These are phyloP conservation scores for Hypotaenidia philippensis DNA, from an alignment of 2,797 vertebrate genomes.

Conservation along the genomic window DNA sequence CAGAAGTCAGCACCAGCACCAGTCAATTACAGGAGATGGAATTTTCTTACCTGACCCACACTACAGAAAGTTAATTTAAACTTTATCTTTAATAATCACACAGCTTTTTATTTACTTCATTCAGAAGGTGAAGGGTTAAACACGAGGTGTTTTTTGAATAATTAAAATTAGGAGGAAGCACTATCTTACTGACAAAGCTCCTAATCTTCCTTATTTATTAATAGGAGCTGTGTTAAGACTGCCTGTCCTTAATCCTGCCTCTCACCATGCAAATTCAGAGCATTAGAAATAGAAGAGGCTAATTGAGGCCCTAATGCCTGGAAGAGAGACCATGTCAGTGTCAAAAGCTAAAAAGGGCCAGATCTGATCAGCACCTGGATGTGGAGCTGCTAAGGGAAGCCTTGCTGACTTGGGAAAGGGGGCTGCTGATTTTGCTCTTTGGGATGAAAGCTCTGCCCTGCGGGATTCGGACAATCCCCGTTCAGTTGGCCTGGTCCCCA, in stretches of 20 bases:
- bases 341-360: slow-evolving; percentile 26
- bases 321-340: background rate
- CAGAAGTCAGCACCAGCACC: background rate
- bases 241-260: slow-evolving; percentile 70
- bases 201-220: slow-evolving; percentile 79
- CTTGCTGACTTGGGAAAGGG: background rate
- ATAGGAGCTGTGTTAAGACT: slow-evolving; percentile 62
- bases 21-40: slow-evolving; percentile 32
- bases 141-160: slow-evolving; percentile 61
- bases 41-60: slow-evolving; percentile 46
- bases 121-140: slow-evolving; percentile 61
- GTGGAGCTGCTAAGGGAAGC: background rate
- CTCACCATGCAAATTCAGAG: slow-evolving; percentile 52
- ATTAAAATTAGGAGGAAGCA: slow-evolving; percentile 74
- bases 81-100: slow-evolving; percentile 71
- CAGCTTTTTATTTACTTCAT: slow-evolving; percentile 69
- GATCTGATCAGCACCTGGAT: background rate
- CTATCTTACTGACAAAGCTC: slow-evolving; percentile 66
- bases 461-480: fast-evolving
- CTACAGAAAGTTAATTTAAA: slow-evolving; percentile 72
- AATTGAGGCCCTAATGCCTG: slow-evolving; percentile 52
- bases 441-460: background rate
- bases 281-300: slow-evolving; percentile 65
- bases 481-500: background rate
- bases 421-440: fast-evolving